Percentiles rank a stretch among this genome's conserved stretches.
Evolutionary conservation across 2,888 invertebrate genomes (phyloP).

Genomic region (Tolmerus cingulatus): DNA sequence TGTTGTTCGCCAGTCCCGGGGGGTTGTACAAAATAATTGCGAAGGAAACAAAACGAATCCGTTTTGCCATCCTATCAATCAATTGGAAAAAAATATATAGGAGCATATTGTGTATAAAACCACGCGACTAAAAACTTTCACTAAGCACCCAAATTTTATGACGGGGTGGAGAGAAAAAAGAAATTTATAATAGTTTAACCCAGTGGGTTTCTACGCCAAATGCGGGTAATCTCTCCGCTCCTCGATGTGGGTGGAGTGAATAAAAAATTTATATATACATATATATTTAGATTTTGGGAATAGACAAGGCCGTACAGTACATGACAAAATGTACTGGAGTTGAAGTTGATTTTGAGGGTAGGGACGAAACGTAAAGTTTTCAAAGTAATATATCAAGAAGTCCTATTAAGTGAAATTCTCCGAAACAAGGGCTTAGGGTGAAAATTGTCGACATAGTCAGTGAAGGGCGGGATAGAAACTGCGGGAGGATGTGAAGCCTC

Average conservation of each 20-base stretch:
- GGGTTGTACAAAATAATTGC: neutral
- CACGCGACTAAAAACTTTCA: neutral
- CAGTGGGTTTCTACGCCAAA: neutral
- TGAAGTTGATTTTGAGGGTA: neutral
- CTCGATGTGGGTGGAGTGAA: neutral
- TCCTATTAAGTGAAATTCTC: constrained; percentile 39
- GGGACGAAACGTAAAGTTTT: constrained; percentile 1
- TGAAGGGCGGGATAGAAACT: neutral
- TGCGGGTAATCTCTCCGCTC: neutral
- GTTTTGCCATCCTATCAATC: neutral
- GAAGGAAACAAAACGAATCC: neutral
- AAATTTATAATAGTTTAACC: neutral
- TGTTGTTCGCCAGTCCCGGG: neutral
- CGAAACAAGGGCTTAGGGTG: constrained; percentile 37
- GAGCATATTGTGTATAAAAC: neutral
- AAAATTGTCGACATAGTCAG: constrained; percentile 21
- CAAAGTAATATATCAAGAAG: constrained; percentile 34
- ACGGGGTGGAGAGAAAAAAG: neutral
- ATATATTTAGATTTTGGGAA: neutral
- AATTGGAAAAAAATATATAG: neutral
- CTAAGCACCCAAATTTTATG: neutral
- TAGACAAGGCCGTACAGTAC: neutral
- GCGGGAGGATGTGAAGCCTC: neutral
- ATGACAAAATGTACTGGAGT: neutral
- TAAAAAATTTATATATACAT: neutral